Conservation (phyloP, 2,888 invertebrate species). For the Diachrysia chrysitis region DNA sequence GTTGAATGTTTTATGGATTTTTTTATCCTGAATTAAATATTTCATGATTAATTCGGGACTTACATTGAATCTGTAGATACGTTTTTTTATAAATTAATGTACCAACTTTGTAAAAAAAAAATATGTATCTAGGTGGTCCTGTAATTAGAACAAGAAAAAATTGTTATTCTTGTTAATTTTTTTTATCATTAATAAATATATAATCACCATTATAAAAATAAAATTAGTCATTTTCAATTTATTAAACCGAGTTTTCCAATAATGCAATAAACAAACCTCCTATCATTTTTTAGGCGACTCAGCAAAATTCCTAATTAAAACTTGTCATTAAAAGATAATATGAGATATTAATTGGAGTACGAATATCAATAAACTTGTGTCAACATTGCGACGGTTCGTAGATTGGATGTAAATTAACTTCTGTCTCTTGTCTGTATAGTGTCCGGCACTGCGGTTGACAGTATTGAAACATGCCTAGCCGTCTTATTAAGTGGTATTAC, state of each 20-base stretch:
- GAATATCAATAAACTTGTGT: background rate
- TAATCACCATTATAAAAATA: too few relatives aligned
- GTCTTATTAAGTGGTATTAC: slow-evolving; percentile 23
- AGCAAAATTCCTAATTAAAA: slow-evolving; percentile 15
- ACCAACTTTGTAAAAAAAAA: too few relatives aligned
- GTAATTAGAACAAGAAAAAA: slow-evolving; percentile 6
- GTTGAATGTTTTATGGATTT: too few relatives aligned
- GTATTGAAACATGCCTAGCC: slow-evolving; percentile 15
- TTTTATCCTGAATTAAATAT: too few relatives aligned
- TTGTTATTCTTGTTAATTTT: background rate
- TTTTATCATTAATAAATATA: background rate
- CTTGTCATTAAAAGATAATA: slow-evolving; percentile 18
- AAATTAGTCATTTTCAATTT: background rate
- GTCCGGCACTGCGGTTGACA: slow-evolving; percentile 37
- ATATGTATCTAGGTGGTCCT: too few relatives aligned
- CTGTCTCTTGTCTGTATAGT: slow-evolving; percentile 19
- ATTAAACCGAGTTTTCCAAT: background rate
- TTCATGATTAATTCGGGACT: too few relatives aligned
- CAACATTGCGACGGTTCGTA: background rate
- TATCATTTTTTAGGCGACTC: background rate
- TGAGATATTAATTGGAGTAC: slow-evolving; percentile 9
- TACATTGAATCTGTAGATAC: too few relatives aligned
- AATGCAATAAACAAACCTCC: slow-evolving; percentile 1
- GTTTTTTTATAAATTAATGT: too few relatives aligned
- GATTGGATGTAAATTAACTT: slow-evolving; percentile 22